A percentile compares a stretch with the other conserved stretches of the same genome.
These are phyloP conservation scores for Pavo muticus DNA, from an alignment of 2,113 vertebrate species.

Conservation along the genomic window DNA sequence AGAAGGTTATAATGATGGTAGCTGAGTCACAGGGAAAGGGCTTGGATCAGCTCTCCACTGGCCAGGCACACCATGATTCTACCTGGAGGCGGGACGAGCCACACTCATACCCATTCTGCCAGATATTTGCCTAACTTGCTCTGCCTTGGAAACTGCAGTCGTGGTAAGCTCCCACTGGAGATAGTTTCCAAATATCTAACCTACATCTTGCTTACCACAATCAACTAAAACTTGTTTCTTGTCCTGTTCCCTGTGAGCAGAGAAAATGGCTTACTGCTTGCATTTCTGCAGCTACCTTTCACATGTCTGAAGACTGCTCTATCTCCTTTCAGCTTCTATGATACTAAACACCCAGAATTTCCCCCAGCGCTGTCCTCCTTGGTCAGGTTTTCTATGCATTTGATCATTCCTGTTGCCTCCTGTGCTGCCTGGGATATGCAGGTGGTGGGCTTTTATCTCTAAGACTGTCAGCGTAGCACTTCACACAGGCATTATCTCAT, in stretches of 20 bases:
- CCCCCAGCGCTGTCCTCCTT: not conserved
- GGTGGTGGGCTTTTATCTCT: not conserved
- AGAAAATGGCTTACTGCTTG: not conserved
- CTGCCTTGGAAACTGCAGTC: not conserved
- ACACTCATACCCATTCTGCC: not conserved
- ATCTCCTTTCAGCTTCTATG: not conserved
- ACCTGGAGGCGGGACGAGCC: not conserved
- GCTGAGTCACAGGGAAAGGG: not conserved
- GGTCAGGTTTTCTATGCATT: not conserved
- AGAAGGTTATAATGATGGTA: not conserved
- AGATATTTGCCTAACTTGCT: not conserved
- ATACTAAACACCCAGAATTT: not conserved
- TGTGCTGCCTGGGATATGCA: not conserved
- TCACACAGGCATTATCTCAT: constrained; percentile 16
- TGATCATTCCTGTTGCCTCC: not conserved
- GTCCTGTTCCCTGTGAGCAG: not conserved
- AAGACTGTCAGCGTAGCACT: not conserved
- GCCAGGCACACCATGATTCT: not conserved
- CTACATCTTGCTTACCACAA: not conserved
- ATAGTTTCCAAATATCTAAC: not conserved
- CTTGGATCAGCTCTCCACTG: not conserved
- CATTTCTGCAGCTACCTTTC: not conserved
- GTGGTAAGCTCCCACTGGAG: not conserved
- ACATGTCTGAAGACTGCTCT: not conserved
- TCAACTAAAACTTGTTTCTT: not conserved